Evolutionary conservation across 2,888 invertebrate genomes (phyloP), one percentile per base, ranked within the genome.

Genomic region (Callosobruchus maculatus): DNA sequence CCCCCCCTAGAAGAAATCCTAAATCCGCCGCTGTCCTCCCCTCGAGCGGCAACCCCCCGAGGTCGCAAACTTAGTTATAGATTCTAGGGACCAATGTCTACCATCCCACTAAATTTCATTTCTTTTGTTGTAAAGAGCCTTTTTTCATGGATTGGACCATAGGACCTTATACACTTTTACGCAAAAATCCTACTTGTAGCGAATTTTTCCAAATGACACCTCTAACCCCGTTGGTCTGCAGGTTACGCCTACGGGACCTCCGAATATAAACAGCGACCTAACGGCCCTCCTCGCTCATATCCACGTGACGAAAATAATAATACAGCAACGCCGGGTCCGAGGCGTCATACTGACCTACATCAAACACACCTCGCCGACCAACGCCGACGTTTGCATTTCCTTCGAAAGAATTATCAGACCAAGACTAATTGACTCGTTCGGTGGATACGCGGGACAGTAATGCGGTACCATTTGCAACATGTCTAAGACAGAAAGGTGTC

Each of bases 401-500:
- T 13, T 49, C 49, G 5, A 13, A 49, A 20, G 20, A 70, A 68
- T 75, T 76, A 75, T 71, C 75, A 78, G 78, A 74, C 74, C 77
- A 76, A 21, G 67, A 71, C 75, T 70, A 72, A 77, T 75, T 73
- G 49, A 70, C n/a, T 30, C 49, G 13, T 49, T 49, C 13, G 49
- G 18, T 49, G 49, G 18, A 49, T n/a, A 49, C 49, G 13, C 49
- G 49, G 7, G 49, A 49, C 49, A 49, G 49, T 49, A 49, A 49
- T 49, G 49, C 49, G 49, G 49, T 13, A 49, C 3, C 49, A 49
- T 49, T 49, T 49, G 13, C 49, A 49, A 49, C 5, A 49, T 49
- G 49, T 49, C 49, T 49, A 49, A 49, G 49, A 49, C 49, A 13
- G 49, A 49, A 71, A 78, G 81, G 72, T 81, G 79, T 74, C 78